Conservation (phyloP, 2,888 invertebrate species). For the Amaurobius ferox region DNA sequence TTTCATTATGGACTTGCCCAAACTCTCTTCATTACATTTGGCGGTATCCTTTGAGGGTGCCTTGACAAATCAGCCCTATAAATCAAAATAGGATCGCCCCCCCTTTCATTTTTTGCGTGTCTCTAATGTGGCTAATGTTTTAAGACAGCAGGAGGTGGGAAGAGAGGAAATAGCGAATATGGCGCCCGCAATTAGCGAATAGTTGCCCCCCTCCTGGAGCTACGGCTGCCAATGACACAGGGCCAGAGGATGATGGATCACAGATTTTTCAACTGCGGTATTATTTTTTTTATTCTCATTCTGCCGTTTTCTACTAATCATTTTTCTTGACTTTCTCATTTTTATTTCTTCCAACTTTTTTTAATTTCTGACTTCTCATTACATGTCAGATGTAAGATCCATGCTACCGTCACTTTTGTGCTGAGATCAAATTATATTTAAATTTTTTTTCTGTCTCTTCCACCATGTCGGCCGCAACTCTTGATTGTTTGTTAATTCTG, state of each 20-base stretch:
- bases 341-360: constrained; percentile 12
- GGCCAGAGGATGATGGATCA: constrained; percentile 61
- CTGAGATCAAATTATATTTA: constrained; percentile 66
- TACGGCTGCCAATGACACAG: constrained; percentile 71
- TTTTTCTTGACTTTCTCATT: constrained; percentile 29
- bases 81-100: constrained; percentile 50
- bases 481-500: constrained; percentile 28
- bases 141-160: constrained; percentile 20
- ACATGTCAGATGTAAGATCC: constrained; percentile 40
- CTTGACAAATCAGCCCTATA: constrained; percentile 71
- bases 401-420: constrained; percentile 13
- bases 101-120: neutral
- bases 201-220: constrained; percentile 27
- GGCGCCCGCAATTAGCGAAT: constrained; percentile 66
- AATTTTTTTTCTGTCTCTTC: constrained; percentile 28
- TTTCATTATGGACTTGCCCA: constrained; percentile 36
- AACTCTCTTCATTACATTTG: constrained; percentile 65
- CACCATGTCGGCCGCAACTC: neutral
- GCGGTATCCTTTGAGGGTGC: constrained; percentile 52
- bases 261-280: constrained; percentile 48
- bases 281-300: constrained; percentile 39
- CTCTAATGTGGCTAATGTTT: constrained; percentile 66
- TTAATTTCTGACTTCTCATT: constrained; percentile 55
- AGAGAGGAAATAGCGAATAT: constrained; percentile 28
- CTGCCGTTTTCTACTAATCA: constrained; percentile 46